Conservation (phyloP, 2,113 vertebrate species). For the Aphyosemion australe region DNA sequence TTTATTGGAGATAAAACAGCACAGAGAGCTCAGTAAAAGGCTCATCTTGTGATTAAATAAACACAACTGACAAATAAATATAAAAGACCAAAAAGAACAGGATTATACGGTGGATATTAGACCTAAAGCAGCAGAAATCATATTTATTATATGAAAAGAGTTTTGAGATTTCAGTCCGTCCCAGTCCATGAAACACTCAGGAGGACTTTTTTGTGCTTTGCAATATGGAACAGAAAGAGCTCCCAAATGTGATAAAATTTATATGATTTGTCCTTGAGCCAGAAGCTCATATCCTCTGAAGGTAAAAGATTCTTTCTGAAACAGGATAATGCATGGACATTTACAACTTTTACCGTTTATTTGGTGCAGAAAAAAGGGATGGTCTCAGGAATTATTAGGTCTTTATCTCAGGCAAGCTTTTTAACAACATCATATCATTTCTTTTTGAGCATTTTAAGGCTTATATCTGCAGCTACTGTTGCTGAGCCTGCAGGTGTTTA, state of each 20-base stretch:
- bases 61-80: no score
- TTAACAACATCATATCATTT: background rate
- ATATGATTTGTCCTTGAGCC: background rate
- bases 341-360: background rate
- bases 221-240: background rate
- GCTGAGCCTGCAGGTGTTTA: conserved; percentile 5
- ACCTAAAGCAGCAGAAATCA: background rate
- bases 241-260: background rate
- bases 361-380: background rate
- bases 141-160: background rate
- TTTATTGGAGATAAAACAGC: no score
- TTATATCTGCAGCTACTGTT: background rate
- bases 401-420: conserved; percentile 7
- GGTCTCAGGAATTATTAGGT: background rate
- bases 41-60: background rate
- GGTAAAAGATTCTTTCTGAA: background rate
- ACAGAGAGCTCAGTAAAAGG: background rate
- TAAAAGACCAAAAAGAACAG: background rate
- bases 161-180: background rate
- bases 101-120: background rate
- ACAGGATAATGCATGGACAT: background rate
- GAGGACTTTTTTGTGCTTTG: background rate
- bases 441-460: background rate
- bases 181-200: background rate
- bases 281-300: background rate